These are phyloP conservation scores for Xylota segnis DNA, from an alignment of 2,888 invertebrate species.

Conservation along the genomic window DNA sequence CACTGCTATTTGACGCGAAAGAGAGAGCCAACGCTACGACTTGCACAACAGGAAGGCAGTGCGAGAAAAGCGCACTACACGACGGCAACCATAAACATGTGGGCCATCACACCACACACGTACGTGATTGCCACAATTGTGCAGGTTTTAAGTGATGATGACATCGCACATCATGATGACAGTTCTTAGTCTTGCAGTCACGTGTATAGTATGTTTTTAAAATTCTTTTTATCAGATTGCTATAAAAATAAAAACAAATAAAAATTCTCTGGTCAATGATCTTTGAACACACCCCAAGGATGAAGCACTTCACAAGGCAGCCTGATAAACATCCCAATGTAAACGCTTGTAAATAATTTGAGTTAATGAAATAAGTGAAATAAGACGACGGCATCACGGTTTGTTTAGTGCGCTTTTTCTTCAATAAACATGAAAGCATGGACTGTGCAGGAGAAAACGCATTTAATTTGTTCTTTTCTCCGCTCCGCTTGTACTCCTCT, in stretches of 20 bases:
- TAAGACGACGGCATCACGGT: conserved; percentile 31
- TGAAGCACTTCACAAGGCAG: conserved; percentile 26
- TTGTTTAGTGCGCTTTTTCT: conserved; percentile 15
- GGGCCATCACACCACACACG: conserved; percentile 32
- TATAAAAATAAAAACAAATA: not conserved
- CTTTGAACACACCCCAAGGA: conserved; percentile 43
- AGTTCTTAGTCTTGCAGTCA: conserved; percentile 12
- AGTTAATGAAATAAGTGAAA: conserved; percentile 57
- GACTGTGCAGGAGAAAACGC: conserved; percentile 34
- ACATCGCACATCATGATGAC: conserved; percentile 8
- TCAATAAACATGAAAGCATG: conserved; percentile 46
- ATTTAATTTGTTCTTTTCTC: conserved; percentile 23
- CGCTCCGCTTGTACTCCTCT: not conserved
- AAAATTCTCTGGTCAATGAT: conserved; percentile 43
- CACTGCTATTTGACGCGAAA: conserved; percentile 23
- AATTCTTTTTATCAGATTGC: conserved; percentile 17
- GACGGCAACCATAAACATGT: conserved; percentile 33
- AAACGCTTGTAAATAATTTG: conserved; percentile 59
- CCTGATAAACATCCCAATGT: conserved; percentile 55
- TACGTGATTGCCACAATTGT: conserved; percentile 58
- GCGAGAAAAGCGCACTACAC: conserved; percentile 37
- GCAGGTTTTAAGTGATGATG: conserved; percentile 20
- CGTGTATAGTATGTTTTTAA: not conserved
- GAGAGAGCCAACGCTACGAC: conserved; percentile 32
- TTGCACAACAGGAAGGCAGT: conserved; percentile 65